Conservation (phyloP, 2,113 vertebrate species). For the Murina feae region DNA sequence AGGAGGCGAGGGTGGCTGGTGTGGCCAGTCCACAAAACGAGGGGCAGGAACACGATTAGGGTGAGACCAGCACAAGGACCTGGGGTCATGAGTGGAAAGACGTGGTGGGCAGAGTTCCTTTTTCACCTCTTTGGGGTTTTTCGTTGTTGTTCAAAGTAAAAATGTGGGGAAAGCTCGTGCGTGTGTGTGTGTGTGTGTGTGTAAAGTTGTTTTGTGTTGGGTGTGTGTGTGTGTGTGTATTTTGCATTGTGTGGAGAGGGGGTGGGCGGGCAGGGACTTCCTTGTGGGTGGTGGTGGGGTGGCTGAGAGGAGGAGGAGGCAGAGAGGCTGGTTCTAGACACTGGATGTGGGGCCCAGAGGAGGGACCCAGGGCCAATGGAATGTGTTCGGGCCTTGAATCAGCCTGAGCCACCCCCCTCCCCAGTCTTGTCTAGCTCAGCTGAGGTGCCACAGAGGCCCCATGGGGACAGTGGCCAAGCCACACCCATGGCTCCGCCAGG, state of each 20-base stretch:
- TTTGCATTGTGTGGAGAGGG: background rate
- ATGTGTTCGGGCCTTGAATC: background rate
- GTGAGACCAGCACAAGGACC: background rate
- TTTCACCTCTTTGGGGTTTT: background rate
- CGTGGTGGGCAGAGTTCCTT: rapidly evolving
- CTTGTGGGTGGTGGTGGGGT: background rate
- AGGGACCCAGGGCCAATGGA: background rate
- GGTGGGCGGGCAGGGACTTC: background rate
- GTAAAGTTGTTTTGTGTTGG: background rate
- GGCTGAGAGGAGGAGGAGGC: rapidly evolving
- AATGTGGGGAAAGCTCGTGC: background rate
- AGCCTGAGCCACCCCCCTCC: background rate
- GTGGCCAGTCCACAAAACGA: background rate
- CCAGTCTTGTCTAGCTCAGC: background rate
- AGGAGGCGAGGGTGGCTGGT: background rate
- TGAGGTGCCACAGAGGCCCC: background rate
- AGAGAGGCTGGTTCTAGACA: background rate
- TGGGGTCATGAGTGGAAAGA: no score
- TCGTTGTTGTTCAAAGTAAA: background rate
- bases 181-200: background rate
- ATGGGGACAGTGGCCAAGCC: background rate
- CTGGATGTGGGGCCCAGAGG: background rate
- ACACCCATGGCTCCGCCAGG: background rate
- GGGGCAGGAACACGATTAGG: background rate
- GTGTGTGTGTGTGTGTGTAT: no score